A percentile compares a stretch with the other conserved stretches of the same genome.
These are phyloP conservation scores for Drosophila testacea DNA, from an alignment of 2,888 invertebrate species.

Conservation along the genomic window DNA sequence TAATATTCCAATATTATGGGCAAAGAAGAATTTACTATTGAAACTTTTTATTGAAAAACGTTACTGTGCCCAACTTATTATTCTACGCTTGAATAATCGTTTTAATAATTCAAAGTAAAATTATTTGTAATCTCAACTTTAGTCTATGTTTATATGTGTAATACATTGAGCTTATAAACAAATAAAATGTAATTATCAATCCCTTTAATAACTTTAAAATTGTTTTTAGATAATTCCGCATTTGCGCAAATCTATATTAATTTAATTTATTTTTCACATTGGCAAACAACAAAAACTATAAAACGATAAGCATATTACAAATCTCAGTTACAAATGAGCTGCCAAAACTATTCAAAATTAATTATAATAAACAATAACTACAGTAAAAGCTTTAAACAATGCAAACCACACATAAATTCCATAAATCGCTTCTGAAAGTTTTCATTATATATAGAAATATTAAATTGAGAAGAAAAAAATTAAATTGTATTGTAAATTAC, in stretches of 20 bases:
- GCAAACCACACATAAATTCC: conserved; percentile 30
- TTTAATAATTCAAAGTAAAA: not conserved
- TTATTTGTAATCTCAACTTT: conserved; percentile 1
- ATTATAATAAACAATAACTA: conserved; percentile 64
- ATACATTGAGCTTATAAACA: not conserved
- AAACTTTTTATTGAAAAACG: not conserved
- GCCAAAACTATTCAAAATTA: conserved; percentile 70
- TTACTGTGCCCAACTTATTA: not conserved
- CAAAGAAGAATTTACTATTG: not conserved
- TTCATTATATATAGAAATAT: conserved; percentile 23
- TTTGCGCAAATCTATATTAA: conserved; percentile 25
- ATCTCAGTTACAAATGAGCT: conserved; percentile 69
- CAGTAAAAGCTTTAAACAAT: conserved; percentile 48
- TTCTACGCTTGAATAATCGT: not conserved
- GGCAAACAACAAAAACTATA: conserved; percentile 10
- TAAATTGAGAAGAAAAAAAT: not conserved
- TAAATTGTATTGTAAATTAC: not conserved
- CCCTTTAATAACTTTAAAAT: not conserved
- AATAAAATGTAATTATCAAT: not conserved
- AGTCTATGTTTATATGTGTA: not conserved
- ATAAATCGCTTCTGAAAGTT: conserved; percentile 20
- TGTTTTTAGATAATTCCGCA: not conserved
- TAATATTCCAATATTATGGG: not conserved
- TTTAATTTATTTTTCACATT: conserved; percentile 43
- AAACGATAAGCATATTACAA: conserved; percentile 59